Evolutionary conservation across 2,888 invertebrate species (phyloP).

Genomic region (Aplocera efformata): DNA sequence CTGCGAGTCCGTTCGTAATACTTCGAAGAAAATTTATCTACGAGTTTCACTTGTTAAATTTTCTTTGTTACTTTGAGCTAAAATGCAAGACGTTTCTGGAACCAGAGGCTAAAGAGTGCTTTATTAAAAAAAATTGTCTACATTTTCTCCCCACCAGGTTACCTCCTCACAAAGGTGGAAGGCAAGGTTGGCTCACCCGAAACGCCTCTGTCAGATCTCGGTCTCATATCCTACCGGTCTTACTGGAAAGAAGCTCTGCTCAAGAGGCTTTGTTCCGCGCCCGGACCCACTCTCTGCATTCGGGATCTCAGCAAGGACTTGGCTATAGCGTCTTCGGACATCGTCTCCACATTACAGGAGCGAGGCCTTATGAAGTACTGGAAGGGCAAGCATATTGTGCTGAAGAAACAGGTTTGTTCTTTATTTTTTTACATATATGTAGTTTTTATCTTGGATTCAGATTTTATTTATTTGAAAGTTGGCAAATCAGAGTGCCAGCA

Average conservation of each 20-base stretch:
- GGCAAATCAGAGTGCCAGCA: not conserved
- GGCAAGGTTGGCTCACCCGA: slow-evolving; percentile 99
- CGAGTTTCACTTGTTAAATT: no score
- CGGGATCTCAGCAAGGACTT: slow-evolving; percentile 94
- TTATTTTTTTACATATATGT: not conserved
- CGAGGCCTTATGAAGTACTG: slow-evolving; percentile 99
- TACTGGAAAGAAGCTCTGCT: slow-evolving; percentile 99
- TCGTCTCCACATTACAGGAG: slow-evolving; percentile 97
- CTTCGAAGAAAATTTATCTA: no score
- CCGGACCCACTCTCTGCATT: slow-evolving; percentile 93
- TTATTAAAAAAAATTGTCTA: no score
- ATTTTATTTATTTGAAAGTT: no score
- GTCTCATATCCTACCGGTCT: slow-evolving; percentile 97
- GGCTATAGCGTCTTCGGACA: slow-evolving; percentile 98
- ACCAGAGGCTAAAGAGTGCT: no score
- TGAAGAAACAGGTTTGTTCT: slow-evolving; percentile 90
- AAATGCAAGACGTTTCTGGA: no score
- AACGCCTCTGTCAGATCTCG: slow-evolving; percentile 98
- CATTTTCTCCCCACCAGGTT: slow-evolving; percentile 83
- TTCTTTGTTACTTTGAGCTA: no score
- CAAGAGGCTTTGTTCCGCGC: slow-evolving; percentile 93
- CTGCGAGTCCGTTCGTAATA: no score
- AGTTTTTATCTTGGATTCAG: no score
- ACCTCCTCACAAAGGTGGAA: slow-evolving; percentile 96
- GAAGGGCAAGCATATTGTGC: slow-evolving; percentile 98